phyloP scores from a whole-genome alignment of 2,888 invertebrate genomes.

The Trissonchulus latispiculum region DNA sequence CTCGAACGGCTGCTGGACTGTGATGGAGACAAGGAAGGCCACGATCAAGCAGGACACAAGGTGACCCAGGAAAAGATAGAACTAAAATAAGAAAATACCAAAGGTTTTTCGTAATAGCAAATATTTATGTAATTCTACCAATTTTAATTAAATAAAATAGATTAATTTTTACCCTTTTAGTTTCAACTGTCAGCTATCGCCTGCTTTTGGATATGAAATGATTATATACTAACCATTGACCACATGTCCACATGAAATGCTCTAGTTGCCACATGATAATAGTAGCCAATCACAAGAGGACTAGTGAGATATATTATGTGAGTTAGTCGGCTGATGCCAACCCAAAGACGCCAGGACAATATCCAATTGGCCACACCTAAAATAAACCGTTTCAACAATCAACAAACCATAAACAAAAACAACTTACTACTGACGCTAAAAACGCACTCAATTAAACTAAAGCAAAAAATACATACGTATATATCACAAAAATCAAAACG shows the following conservation, averaged over 20 bases:
- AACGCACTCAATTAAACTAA: too few relatives aligned
- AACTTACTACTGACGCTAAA: too few relatives aligned
- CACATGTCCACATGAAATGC: not conserved
- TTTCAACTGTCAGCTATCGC: too few relatives aligned
- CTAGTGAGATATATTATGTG: not conserved
- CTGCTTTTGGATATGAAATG: too few relatives aligned
- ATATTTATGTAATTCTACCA: too few relatives aligned
- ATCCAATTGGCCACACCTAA: not conserved
- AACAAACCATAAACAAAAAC: too few relatives aligned
- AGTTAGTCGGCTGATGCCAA: not conserved
- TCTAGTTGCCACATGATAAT: not conserved
- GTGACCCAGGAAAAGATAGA: not conserved
- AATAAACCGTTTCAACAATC: too few relatives aligned
- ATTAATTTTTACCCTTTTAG: too few relatives aligned
- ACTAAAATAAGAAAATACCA: not conserved
- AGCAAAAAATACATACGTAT: too few relatives aligned
- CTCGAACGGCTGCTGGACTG: not conserved
- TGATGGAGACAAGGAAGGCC: not conserved
- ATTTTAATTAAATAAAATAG: too few relatives aligned
- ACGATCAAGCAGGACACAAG: not conserved
- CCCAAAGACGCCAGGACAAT: conserved; percentile 8
- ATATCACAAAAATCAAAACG: too few relatives aligned
- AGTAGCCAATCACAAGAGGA: conserved; percentile 1
- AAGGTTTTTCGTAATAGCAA: too few relatives aligned
- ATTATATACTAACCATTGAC: conserved; percentile 5